These are phyloP conservation scores for Enchytraeus crypticus DNA, from an alignment of 2,888 invertebrate genomes.

Conservation along the genomic window DNA sequence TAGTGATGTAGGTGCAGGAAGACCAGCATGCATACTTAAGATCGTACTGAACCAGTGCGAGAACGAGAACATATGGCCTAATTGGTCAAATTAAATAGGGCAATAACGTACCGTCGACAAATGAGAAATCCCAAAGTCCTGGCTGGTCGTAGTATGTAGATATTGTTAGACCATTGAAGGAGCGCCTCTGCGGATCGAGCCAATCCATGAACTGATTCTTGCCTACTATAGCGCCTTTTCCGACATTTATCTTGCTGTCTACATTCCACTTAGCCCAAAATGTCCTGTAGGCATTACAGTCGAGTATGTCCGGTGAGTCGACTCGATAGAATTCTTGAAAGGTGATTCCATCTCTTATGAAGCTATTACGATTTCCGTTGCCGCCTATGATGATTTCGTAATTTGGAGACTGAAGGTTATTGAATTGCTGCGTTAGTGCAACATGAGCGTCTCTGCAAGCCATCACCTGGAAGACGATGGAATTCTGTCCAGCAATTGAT, in stretches of 20 bases:
- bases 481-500: neutral
- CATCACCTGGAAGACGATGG: constrained; percentile 6
- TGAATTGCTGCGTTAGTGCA: neutral
- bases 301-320: constrained; percentile 5
- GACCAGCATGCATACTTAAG: too few relatives aligned
- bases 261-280: constrained; percentile 8
- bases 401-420: neutral
- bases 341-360: neutral
- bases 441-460: constrained; percentile 10
- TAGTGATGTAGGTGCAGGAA: too few relatives aligned
- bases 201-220: neutral
- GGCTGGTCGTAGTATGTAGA: neutral
- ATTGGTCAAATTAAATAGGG: too few relatives aligned
- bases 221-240: constrained; percentile 3
- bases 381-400: constrained; percentile 8
- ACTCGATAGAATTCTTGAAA: neutral
- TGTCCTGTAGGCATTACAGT: constrained; percentile 9
- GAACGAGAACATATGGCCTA: too few relatives aligned
- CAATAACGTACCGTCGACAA: neutral
- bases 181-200: neutral
- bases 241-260: neutral
- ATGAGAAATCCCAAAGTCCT: constrained; percentile 4
- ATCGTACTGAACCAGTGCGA: too few relatives aligned
- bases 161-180: neutral
- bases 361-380: neutral